These are phyloP conservation scores for Cercopithecus neglectus DNA, from an alignment of 2,797 vertebrate genomes.

Conservation along the genomic window DNA sequence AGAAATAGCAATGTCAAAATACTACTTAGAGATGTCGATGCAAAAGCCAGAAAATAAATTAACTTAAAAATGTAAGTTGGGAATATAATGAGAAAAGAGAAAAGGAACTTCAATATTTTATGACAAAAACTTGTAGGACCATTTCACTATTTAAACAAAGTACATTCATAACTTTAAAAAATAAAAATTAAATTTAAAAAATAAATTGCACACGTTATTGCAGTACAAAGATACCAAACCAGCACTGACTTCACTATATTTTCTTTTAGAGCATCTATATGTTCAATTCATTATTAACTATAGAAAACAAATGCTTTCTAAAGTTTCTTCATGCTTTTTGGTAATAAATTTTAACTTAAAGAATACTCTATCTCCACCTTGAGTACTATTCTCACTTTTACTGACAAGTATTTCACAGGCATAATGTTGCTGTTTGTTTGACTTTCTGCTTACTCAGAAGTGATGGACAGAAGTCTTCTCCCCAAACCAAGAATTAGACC, in stretches of 20 bases:
- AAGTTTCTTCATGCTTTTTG: background rate
- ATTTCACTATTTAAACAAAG: background rate
- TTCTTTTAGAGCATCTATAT: background rate
- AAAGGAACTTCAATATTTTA: background rate
- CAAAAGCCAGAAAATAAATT: background rate
- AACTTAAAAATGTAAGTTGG: background rate
- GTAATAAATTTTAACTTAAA: background rate
- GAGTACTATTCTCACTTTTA: background rate
- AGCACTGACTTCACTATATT: background rate
- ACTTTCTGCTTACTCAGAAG: background rate
- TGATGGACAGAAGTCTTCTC: background rate
- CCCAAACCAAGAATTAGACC: background rate
- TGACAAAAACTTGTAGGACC: background rate
- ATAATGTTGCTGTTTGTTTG: background rate
- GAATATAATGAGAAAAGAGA: background rate
- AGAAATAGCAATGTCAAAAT: background rate
- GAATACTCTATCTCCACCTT: background rate
- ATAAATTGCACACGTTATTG: background rate
- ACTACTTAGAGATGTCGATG: background rate
- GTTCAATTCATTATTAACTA: background rate
- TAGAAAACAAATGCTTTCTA: background rate
- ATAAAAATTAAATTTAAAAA: background rate
- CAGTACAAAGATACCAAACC: background rate
- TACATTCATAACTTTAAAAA: background rate
- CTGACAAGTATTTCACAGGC: background rate